Base-by-base conservation (phyloP, 2,888 invertebrate species). In the Diarsia mendica region DNA sequence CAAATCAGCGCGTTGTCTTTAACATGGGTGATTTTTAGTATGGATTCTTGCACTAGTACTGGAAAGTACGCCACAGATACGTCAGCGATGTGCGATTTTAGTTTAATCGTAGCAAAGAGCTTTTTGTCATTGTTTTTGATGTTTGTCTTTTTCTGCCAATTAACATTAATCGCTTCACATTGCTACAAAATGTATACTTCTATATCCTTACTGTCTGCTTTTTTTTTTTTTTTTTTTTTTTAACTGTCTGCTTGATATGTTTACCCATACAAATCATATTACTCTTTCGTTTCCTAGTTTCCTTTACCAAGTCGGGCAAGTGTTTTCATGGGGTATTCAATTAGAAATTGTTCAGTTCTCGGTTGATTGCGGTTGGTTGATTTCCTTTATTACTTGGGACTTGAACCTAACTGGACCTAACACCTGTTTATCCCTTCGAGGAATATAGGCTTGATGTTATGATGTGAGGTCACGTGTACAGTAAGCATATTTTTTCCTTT, bases 251-350 rank as follows among this genome's bases (percentile, higher is more conserved):
- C 3, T 60, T 39, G 5, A 15, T 23, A 23, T 10, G 11, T 4
- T 15, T 28, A 63, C 44, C 39, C 1, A 63, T 63, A 44, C n/a
- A 33, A 44, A 13, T 58, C 58, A 18, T 63, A 44, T 63, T 63
- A n/a, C 44, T 63, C 3, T 63, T n/a, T 63, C 9, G 13, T 46
- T 15, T 15, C 44, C n/a, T 23, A 46, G 13, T 3, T 23, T 44
- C 28, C 9, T 3, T 44, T 44, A n/a, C 8, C 63, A 63, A n/a
- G 44, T 63, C 23, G 44, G 44, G 63, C n/a, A 63, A 46, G n/a
- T 10, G n/a, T n/a, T 44, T n/a, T n/a, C 15, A 63, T 63, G 63
- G n/a, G n/a, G n/a, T 63, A n/a, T 44, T 44, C 44, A 63, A 61
- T 63, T 39, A 18, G 18, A 28, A 28, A 18, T 60, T 60, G 18